Conservation (phyloP, 2,113 vertebrate species). For the Carassius carassius region DNA sequence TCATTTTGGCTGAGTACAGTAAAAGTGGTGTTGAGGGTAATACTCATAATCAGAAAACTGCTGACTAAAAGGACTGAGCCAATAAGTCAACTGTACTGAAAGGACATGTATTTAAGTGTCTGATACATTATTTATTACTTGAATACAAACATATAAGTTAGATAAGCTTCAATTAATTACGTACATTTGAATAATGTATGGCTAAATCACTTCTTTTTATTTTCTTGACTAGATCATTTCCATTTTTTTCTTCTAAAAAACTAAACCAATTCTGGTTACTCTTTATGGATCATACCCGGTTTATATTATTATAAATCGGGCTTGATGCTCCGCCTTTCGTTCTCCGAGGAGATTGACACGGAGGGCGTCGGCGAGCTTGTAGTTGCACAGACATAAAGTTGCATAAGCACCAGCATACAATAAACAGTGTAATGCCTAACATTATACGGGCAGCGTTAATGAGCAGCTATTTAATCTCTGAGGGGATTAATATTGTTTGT, state of each 20-base stretch:
- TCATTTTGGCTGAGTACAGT: background rate
- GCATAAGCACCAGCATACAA: too few species aligned
- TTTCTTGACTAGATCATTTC: background rate
- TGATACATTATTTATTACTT: slow-evolving; percentile 24
- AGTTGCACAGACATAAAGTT: too few species aligned
- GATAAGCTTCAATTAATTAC: background rate
- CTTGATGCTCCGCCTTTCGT: too few species aligned
- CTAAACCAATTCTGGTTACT: background rate
- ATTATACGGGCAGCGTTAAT: too few species aligned
- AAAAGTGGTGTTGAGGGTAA: background rate
- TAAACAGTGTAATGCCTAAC: too few species aligned
- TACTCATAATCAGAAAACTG: background rate
- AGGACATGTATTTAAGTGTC: background rate
- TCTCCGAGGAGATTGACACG: too few species aligned
- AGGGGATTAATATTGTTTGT: too few species aligned
- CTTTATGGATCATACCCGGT: background rate
- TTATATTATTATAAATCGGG: too few species aligned
- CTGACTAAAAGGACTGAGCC: background rate
- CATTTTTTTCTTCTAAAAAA: background rate
- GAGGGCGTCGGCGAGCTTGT: too few species aligned
- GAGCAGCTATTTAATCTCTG: too few species aligned
- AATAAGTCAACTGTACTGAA: background rate
- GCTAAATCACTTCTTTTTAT: background rate
- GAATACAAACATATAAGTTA: background rate
- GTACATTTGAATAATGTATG: background rate